A percentile compares a stretch with the other conserved stretches of the same genome.
These are phyloP conservation scores for Illadopsis cleaveri DNA, from an alignment of 2,113 vertebrate genomes.

Conservation along the genomic window DNA sequence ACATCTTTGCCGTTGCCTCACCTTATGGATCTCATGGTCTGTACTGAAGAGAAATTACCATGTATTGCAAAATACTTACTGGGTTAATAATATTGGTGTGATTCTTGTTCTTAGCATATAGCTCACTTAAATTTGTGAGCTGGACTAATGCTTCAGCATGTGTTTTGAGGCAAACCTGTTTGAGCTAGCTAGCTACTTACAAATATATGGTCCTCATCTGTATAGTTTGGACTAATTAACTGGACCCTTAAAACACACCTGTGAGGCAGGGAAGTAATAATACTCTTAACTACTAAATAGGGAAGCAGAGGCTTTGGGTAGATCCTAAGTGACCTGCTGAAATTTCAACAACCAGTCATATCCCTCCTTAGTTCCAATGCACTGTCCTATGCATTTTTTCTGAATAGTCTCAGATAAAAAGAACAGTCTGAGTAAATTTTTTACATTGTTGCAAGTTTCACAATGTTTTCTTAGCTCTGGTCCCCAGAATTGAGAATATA, in stretches of 20 bases:
- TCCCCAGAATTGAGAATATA: not conserved
- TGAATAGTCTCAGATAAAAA: not conserved
- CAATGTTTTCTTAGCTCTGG: not conserved
- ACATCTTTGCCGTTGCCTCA: not conserved
- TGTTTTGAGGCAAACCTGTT: not conserved
- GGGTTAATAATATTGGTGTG: not conserved
- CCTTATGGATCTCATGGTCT: not conserved
- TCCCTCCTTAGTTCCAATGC: not conserved
- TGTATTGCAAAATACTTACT: not conserved
- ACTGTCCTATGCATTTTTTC: not conserved
- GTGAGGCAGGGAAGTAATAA: not conserved
- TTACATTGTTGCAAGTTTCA: not conserved
- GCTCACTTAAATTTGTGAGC: conserved; percentile 5
- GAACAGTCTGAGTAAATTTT: not conserved
- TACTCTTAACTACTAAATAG: not conserved
- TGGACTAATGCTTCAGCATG: not conserved
- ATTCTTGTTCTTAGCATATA: not conserved
- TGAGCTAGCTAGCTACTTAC: not conserved
- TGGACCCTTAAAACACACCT: not conserved
- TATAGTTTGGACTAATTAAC: not conserved
- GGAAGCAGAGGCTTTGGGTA: not conserved
- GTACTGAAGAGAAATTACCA: conserved; percentile 26
- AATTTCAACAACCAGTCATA: not conserved
- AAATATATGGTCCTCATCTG: not conserved
- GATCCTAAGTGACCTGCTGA: not conserved